These are phyloP conservation scores for Epistrophe eligans DNA, from an alignment of 2,888 invertebrate species.

Conservation along the genomic window DNA sequence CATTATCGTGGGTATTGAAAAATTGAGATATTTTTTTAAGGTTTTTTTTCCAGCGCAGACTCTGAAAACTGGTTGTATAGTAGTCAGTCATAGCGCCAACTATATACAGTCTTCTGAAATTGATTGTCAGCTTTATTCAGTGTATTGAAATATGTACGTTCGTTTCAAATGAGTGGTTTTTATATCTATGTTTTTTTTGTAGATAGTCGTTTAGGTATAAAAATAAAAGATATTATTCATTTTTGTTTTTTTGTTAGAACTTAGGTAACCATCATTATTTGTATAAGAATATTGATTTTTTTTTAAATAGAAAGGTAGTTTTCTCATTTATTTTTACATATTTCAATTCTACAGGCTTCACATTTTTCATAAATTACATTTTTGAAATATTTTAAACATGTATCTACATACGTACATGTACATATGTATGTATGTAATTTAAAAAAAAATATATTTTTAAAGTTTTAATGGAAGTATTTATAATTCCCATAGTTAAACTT, in stretches of 20 bases:
- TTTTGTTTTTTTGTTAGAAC: background rate
- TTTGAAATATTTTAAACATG: background rate
- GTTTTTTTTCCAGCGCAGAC: conserved; percentile 67
- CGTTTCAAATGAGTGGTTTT: conserved; percentile 25
- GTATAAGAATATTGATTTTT: background rate
- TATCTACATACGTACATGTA: too few relatives aligned
- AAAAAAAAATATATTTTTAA: too few relatives aligned
- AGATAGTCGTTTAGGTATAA: background rate
- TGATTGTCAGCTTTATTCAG: conserved; percentile 54
- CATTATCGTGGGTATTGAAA: conserved; percentile 69
- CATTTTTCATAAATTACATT: background rate
- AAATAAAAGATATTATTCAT: background rate
- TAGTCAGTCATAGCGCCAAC: conserved; percentile 12
- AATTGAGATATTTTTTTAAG: conserved; percentile 61
- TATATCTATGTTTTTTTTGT: background rate
- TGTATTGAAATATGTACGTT: conserved; percentile 54
- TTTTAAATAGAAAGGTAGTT: background rate
- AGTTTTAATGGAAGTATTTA: too few relatives aligned
- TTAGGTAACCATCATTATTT: background rate
- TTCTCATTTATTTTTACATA: background rate
- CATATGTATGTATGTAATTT: too few relatives aligned
- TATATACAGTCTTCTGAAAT: conserved; percentile 20
- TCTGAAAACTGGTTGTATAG: conserved; percentile 66
- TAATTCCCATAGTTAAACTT: too few relatives aligned
- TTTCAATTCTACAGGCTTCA: background rate